A percentile compares a stretch with the other conserved stretches of the same genome.
These are phyloP conservation scores for Threskiornis aethiopicus DNA, from an alignment of 2,797 vertebrate genomes.

Conservation along the genomic window DNA sequence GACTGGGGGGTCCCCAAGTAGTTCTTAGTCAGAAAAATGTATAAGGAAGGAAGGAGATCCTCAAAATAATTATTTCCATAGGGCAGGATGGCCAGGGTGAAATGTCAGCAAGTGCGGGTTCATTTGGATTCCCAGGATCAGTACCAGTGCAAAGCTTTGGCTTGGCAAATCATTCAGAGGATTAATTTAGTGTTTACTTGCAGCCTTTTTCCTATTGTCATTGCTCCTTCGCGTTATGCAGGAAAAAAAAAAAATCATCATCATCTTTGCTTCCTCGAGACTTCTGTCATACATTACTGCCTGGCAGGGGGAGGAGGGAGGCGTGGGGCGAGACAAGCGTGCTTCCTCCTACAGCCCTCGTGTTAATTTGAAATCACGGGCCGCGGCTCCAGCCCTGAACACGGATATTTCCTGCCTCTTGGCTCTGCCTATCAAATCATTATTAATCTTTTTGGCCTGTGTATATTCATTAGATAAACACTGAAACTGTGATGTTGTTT, in stretches of 20 bases:
- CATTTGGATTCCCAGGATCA: background rate
- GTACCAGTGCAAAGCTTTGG: background rate
- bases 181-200: background rate
- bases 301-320: background rate
- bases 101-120: rapidly evolving
- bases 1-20: background rate
- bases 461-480: conserved; percentile 75
- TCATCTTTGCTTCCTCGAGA: background rate
- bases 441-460: conserved; percentile 61
- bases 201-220: background rate
- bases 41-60: background rate
- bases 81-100: background rate
- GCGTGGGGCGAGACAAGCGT: rapidly evolving
- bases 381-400: background rate
- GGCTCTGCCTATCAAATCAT: conserved; percentile 35
- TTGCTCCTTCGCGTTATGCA: background rate
- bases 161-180: background rate
- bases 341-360: background rate
- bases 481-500: conserved; percentile 74
- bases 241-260: background rate
- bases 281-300: background rate
- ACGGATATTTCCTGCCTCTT: background rate
- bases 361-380: background rate
- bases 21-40: background rate
- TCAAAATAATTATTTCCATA: rapidly evolving